phyloP scores from a whole-genome alignment of 2,113 vertebrate species.

The Lepus americanus region DNA sequence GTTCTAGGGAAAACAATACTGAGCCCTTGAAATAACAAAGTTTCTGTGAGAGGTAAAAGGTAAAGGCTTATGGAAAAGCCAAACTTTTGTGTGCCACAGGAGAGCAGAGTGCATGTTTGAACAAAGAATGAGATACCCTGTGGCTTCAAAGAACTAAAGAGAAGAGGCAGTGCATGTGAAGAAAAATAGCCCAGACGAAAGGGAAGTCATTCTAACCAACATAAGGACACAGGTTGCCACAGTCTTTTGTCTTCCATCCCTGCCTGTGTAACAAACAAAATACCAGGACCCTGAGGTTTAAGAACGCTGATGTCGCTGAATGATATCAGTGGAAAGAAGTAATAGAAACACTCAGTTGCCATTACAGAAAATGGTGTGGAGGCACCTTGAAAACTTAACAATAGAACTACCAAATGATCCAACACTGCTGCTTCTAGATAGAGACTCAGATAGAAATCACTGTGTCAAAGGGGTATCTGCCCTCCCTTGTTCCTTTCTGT shows the following conservation, averaged over 20 bases:
- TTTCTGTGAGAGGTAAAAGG: not conserved
- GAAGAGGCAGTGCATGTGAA: not conserved
- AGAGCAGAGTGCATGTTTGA: not conserved
- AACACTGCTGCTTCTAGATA: not conserved
- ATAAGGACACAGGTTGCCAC: not conserved
- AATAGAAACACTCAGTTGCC: not conserved
- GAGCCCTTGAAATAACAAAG: constrained; percentile 26
- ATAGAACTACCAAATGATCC: not conserved
- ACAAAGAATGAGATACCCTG: not conserved
- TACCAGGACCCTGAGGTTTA: no score
- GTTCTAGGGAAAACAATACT: not conserved
- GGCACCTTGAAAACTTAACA: not conserved
- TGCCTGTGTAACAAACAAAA: not conserved
- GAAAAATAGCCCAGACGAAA: not conserved
- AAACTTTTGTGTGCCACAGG: not conserved
- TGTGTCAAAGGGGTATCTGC: not conserved
- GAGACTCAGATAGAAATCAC: not conserved
- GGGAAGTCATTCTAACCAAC: not conserved
- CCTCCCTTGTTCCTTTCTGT: not conserved
- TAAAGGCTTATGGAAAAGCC: not conserved
- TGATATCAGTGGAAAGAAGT: not conserved
- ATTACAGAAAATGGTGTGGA: not conserved
- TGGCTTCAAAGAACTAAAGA: not conserved
- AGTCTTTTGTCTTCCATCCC: not conserved
- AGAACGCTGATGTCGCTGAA: not conserved